Evolutionary conservation across 2,888 invertebrate species (phyloP), one percentile per base, ranked within the genome.

Genomic region (Horisme vitalbata): DNA sequence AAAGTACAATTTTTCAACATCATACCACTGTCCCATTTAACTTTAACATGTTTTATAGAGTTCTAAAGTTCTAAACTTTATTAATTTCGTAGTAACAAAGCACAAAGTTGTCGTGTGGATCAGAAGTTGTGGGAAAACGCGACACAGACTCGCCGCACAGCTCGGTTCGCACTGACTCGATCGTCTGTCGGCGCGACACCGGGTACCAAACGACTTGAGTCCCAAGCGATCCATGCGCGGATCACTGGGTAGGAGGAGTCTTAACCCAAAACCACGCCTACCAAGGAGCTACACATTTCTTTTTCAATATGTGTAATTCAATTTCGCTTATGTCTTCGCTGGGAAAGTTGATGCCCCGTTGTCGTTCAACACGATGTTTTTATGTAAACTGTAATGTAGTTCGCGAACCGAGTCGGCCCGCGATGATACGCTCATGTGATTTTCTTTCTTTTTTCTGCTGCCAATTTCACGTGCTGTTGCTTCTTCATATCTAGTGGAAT

Each of bases 271-370:
- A 82, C 87, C 88, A 86, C 88, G 88, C 88, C 89, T 84, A 86
- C 88, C 77, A 85, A 89, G 89, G 72, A 85, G 86, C 87, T 87
- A 82, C 88, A 89, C 88, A 87, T 88, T 89, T 88, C 88, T 88
- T 88, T 89, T 89, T 89, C 89, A 88, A 89, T 89, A 89, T 87
- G 87, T 89, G 89, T 89, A 88, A 88, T 89, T 89, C 89, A 88
- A 88, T 89, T 89, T 88, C 86, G 87, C 87, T 88, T 89, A 88
- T 88, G 89, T 88, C 89, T 89, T 89, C 85, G 88, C 88, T 85
- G 86, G 87, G 86, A 85, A 88, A 89, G 85, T 88, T 88, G 88
- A 88, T 87, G 87, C 85, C 82, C 83, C 83, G 87, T 86, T 89
- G 89, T 87, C 88, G 86, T 88, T 87, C 79, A 86, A 84, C 87